phyloP scores from a whole-genome alignment of 2,888 invertebrate species.

The Orchesellides sinensis region DNA sequence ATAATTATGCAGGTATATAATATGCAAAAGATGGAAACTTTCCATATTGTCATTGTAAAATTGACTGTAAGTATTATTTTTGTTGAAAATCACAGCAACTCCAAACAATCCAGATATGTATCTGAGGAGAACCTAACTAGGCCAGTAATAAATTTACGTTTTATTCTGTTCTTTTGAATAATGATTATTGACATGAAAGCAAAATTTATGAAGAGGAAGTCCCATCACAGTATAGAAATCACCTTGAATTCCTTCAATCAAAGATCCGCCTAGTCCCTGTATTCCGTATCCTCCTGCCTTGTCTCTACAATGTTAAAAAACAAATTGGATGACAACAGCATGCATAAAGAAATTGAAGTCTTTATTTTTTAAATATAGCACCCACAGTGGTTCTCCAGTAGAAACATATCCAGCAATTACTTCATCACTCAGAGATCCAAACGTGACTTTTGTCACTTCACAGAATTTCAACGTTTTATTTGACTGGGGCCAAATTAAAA shows the following conservation, averaged over 20 bases:
- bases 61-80: too few relatives aligned
- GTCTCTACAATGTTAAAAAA: slow-evolving; percentile 80
- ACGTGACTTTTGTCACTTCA: slow-evolving; percentile 89
- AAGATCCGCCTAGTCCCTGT: slow-evolving; percentile 85
- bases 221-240: slow-evolving; percentile 95
- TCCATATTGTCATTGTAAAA: too few relatives aligned
- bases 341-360: background rate
- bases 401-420: slow-evolving; percentile 90
- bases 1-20: too few relatives aligned
- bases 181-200: background rate
- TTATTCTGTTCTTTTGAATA: too few relatives aligned
- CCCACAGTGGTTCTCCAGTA: slow-evolving; percentile 89
- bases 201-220: slow-evolving; percentile 84
- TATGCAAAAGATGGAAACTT: too few relatives aligned
- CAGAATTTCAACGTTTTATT: slow-evolving; percentile 82
- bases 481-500: slow-evolving; percentile 81
- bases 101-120: too few relatives aligned
- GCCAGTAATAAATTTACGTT: too few relatives aligned
- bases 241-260: slow-evolving; percentile 88
- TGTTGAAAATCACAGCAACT: too few relatives aligned
- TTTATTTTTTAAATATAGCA: background rate
- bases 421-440: slow-evolving; percentile 85
- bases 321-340: background rate
- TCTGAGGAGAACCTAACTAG: too few relatives aligned
- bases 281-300: slow-evolving; percentile 96